Conservation (phyloP, 2,888 invertebrate species). For the Philonicus albiceps region DNA sequence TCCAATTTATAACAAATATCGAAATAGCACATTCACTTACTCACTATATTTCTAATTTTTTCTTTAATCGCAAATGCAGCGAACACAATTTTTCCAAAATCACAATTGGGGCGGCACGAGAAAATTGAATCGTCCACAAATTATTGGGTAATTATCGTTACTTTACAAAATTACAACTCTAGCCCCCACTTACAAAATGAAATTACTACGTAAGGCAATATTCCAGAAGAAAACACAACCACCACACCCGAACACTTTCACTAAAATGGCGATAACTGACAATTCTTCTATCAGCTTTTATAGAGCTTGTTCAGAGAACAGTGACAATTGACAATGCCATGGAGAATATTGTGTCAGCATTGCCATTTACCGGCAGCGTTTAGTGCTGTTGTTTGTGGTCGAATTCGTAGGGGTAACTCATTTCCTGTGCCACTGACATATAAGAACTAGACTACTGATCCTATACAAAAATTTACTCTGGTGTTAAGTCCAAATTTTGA, state of each 20-base stretch:
- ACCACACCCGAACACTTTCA: neutral
- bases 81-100: neutral
- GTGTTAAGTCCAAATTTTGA: too few species aligned
- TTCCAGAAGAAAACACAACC: neutral
- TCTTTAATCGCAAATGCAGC: neutral
- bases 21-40: neutral
- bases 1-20: neutral
- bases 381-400: too few species aligned
- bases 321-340: neutral
- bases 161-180: neutral
- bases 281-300: conserved; percentile 13
- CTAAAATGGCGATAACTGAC: conserved; percentile 35
- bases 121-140: neutral
- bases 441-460: too few species aligned
- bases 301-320: neutral
- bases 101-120: neutral
- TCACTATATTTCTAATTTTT: neutral
- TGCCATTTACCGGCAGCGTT: neutral
- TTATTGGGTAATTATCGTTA: neutral
- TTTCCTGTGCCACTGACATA: too few species aligned
- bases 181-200: neutral
- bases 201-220: neutral
- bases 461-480: too few species aligned
- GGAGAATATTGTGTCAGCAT: neutral
- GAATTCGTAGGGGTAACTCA: too few species aligned